Evolutionary conservation across 1,140 invertebrate genomes (phyloP), one percentile per base, ranked within the genome.

Genomic region (Neodiprion pinetum): DNA sequence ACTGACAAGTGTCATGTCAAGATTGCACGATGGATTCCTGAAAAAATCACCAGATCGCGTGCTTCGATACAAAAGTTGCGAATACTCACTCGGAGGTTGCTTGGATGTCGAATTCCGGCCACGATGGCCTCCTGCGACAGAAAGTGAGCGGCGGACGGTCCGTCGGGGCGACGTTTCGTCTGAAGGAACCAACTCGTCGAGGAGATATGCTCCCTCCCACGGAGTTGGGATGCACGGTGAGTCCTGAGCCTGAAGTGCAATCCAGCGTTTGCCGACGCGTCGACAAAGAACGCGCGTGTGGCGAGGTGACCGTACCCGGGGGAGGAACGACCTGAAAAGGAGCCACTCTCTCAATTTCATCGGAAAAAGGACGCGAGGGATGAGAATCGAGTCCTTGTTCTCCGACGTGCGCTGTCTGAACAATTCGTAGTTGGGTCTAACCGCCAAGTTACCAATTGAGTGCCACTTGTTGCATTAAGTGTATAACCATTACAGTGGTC

Each of bases 101-200:
- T 73, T 93, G 92, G 80, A 93, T 93, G 82, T 95, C 94, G n/a
- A 95, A 92, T 84, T 95, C 94, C 4, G 94, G 94, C 94, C 94
- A 95, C 5, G 93, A 95, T n/a, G 92, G 89, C 68, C 94, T 89
- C 49, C 94, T 88, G 71, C 93, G 91, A 83, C 94, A 95, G 83
- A 95, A 95, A 47, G 91, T 92, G 82, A 92, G 88, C 21, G 90
- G 90, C 7, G 91, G 91, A 75, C 91, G 90, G 79, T 93, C 92
- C 14, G 87, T 48, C 88, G 90, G 61, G 90, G 90, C 47, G 88
- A 90, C 50, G 87, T 90, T 78, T 47, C 79, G 75, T 67, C 81
- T 75, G 82, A 78, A 69, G 53, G 80, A 81, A 48, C 80, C 81
- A 12, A 78, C 78, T 69, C 80, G 78, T 28, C 82, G 80, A n/a